Conservation (phyloP, 1,140 invertebrate species). For the Sweltsa coloradensis region DNA sequence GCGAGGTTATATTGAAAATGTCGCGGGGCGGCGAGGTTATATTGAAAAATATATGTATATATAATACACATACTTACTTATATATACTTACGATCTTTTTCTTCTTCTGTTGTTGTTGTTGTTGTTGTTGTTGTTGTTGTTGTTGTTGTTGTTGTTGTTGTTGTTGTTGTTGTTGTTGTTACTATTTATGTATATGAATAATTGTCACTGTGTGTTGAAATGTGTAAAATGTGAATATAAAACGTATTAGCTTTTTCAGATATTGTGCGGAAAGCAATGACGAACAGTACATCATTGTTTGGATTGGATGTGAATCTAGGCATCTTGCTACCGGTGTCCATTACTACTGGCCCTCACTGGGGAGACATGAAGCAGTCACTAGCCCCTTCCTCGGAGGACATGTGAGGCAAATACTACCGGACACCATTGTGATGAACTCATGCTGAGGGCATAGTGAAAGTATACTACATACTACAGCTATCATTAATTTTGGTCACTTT, state of each 20-base stretch:
- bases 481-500: no score
- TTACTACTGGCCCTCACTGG: constrained; percentile 1
- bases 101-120: no score
- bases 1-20: no score
- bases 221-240: not conserved
- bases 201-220: not conserved
- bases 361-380: constrained; percentile 3
- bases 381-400: no score
- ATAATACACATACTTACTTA: no score
- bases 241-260: not conserved
- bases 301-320: not conserved
- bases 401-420: no score
- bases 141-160: not conserved
- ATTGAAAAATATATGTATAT: no score
- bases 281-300: not conserved
- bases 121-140: not conserved
- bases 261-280: not conserved
- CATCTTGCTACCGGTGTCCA: not conserved
- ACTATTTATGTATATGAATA: not conserved
- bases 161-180: not conserved
- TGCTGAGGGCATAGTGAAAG: no score
- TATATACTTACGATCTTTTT: no score
- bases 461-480: no score
- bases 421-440: no score
- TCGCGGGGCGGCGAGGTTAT: no score